Conservation (phyloP, 2,888 invertebrate species). For the Hetaerina titia region DNA sequence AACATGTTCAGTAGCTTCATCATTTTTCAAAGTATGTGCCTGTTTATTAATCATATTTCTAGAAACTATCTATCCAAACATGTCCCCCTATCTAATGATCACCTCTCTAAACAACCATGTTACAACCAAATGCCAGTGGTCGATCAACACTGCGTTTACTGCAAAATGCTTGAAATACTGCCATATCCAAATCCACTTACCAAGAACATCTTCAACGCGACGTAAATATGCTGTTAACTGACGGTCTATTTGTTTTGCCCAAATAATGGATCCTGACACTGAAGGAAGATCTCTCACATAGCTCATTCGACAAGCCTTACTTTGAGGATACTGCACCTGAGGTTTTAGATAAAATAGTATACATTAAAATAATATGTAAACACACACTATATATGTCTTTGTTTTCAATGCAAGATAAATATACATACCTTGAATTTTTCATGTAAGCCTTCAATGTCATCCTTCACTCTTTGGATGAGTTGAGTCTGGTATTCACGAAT, state of each 20-base stretch:
- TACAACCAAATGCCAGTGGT: too few relatives aligned
- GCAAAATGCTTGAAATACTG: too few relatives aligned
- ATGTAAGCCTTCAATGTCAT: slow-evolving; percentile 98
- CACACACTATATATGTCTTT: background rate
- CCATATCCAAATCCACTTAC: slow-evolving; percentile 76
- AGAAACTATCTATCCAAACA: too few relatives aligned
- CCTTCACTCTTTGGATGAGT: slow-evolving; percentile 98
- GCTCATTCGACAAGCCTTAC: slow-evolving; percentile 95
- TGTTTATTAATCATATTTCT: too few relatives aligned
- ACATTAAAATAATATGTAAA: slow-evolving; percentile 68
- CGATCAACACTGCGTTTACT: too few relatives aligned
- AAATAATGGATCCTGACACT: slow-evolving; percentile 98
- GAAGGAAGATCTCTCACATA: slow-evolving; percentile 96
- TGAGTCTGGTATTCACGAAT: slow-evolving; percentile 99
- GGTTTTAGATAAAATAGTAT: slow-evolving; percentile 63
- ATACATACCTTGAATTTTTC: slow-evolving; percentile 94
- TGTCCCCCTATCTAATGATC: too few relatives aligned
- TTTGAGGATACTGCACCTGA: slow-evolving; percentile 95
- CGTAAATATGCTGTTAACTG: slow-evolving; percentile 97
- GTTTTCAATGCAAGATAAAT: too few relatives aligned
- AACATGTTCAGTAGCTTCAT: too few relatives aligned
- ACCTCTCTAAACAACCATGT: too few relatives aligned
- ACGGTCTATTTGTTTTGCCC: slow-evolving; percentile 99
- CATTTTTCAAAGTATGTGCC: too few relatives aligned
- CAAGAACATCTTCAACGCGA: slow-evolving; percentile 98